Percentiles rank a stretch among this genome's conserved stretches.
Evolutionary conservation across 2,797 vertebrate genomes (phyloP).

Genomic region (Enteromius viviparus): DNA sequence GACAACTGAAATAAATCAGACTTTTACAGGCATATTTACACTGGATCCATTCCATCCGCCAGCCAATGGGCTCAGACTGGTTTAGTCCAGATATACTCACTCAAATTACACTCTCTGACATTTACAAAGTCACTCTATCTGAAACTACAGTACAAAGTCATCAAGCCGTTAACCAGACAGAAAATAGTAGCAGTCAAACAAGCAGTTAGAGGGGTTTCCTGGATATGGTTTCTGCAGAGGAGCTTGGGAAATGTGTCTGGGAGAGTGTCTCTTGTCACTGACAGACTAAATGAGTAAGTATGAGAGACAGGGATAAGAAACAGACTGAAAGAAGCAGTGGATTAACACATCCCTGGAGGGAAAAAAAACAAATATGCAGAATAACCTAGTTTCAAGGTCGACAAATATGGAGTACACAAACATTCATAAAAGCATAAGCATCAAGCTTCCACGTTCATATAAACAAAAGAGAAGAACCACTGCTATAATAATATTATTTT

Average conservation of each 20-base stretch:
- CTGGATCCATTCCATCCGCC: slow-evolving; percentile 34
- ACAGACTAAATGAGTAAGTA: slow-evolving; percentile 21
- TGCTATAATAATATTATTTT: neutral
- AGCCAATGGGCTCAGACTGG: neutral
- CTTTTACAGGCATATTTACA: slow-evolving; percentile 37
- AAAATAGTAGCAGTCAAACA: neutral
- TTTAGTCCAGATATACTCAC: slow-evolving; percentile 20
- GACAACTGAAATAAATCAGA: slow-evolving; percentile 39
- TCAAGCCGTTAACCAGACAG: slow-evolving; percentile 8
- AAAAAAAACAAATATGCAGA: neutral
- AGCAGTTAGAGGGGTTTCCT: slow-evolving; percentile 11
- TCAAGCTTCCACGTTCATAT: neutral
- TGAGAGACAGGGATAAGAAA: neutral
- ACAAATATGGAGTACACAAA: neutral
- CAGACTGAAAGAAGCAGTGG: neutral
- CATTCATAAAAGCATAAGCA: slow-evolving; percentile 4
- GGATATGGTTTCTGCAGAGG: neutral
- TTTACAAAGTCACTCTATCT: slow-evolving; percentile 11
- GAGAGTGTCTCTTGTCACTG: neutral
- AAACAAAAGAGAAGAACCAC: neutral
- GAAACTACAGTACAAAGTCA: slow-evolving; percentile 33
- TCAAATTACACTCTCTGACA: slow-evolving; percentile 1
- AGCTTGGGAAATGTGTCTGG: slow-evolving; percentile 16
- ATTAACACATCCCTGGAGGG: neutral
- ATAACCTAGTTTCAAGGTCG: slow-evolving; percentile 22